Percentiles rank a stretch among this genome's conserved stretches.
Conservation (phyloP, 2,113 vertebrate species). For the Oncorhynchus gorbuscha region DNA sequence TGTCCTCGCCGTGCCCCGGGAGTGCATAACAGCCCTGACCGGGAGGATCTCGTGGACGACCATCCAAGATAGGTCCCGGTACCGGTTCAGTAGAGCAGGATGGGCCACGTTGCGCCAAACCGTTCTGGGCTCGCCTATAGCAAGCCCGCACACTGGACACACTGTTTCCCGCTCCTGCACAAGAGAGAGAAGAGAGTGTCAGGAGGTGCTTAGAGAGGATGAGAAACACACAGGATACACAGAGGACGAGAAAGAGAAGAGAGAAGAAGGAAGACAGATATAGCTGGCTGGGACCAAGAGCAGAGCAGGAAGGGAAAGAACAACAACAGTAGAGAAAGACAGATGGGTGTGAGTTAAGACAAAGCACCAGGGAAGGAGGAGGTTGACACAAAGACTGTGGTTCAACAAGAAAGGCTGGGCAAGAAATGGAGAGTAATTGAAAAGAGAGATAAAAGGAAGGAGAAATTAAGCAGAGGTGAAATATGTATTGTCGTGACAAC, state of each 20-base stretch:
- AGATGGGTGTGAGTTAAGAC: background rate
- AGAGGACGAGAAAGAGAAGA: background rate
- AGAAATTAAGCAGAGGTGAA: background rate
- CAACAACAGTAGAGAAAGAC: background rate
- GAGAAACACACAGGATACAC: background rate
- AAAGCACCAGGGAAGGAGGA: background rate
- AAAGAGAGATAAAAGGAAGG: slow-evolving; percentile 13
- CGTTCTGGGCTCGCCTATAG: too few species aligned
- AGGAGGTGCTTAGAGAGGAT: background rate
- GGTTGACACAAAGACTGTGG: background rate
- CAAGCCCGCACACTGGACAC: too few species aligned
- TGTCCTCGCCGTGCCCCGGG: too few species aligned
- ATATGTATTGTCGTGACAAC: too few species aligned
- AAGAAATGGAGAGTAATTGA: slow-evolving; percentile 1
- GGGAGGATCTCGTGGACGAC: too few species aligned
- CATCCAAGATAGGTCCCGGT: too few species aligned
- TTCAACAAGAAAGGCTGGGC: background rate
- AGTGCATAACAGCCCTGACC: too few species aligned
- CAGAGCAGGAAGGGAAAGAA: background rate
- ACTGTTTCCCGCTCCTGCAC: too few species aligned
- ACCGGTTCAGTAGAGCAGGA: too few species aligned
- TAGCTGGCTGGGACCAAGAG: background rate
- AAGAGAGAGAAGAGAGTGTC: background rate
- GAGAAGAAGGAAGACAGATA: background rate
- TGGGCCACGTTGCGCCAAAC: too few species aligned